Percentiles rank a stretch among this genome's conserved stretches.
These are phyloP conservation scores for Meloidogyne floridensis DNA, from an alignment of 1,140 invertebrate genomes.

Conservation along the genomic window DNA sequence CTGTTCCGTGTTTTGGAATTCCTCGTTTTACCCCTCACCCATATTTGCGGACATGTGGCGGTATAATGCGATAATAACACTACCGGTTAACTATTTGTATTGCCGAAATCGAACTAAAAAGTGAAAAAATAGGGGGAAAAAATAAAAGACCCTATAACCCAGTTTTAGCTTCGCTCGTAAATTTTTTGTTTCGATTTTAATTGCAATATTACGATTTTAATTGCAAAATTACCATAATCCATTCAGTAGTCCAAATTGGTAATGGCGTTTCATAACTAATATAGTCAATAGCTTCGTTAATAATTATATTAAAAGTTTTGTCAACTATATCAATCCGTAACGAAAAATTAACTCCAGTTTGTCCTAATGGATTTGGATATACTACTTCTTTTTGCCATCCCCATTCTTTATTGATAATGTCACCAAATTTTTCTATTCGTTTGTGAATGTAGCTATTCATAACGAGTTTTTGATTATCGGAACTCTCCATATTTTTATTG, in stretches of 20 bases:
- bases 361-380: constrained; percentile 9
- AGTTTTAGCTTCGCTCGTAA: too few species aligned
- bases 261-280: not conserved
- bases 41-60: too few species aligned
- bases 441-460: not conserved
- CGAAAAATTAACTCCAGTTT: not conserved
- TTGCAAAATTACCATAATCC: not conserved
- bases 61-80: too few species aligned
- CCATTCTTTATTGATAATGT: not conserved
- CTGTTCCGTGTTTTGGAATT: too few species aligned
- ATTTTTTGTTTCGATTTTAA: too few species aligned
- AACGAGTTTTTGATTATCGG: not conserved
- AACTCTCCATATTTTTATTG: not conserved
- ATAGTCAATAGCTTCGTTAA: not conserved
- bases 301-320: not conserved
- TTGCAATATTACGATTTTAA: too few species aligned
- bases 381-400: not conserved
- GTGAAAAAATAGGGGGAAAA: too few species aligned
- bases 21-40: too few species aligned
- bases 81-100: too few species aligned
- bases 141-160: too few species aligned
- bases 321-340: not conserved
- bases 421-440: too few species aligned
- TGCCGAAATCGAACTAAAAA: too few species aligned
- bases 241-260: not conserved